Evolutionary conservation across 2,113 vertebrate species (phyloP).

Genomic region (Eupsittula cactorum): DNA sequence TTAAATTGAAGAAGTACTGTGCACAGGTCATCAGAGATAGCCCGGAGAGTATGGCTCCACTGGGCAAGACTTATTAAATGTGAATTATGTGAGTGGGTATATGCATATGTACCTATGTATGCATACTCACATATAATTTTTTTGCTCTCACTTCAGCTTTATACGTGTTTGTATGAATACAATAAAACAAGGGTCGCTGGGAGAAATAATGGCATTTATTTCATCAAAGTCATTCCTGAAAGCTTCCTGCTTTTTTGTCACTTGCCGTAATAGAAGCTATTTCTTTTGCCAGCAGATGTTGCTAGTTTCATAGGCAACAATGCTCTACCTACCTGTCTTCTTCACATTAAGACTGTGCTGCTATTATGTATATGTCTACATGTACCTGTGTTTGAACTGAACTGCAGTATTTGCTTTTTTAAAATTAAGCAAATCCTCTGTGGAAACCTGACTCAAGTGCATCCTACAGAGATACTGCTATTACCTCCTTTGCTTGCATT

Average conservation of each 20-base stretch:
- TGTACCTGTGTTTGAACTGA: neutral
- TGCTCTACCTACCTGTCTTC: neutral
- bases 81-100: neutral
- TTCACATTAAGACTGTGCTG: neutral
- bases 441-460: neutral
- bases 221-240: neutral
- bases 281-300: neutral
- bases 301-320: neutral
- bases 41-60: neutral
- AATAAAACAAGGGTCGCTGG: neutral
- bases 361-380: neutral
- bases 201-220: neutral
- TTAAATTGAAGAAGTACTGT: neutral
- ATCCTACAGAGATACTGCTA: neutral
- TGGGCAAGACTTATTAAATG: neutral
- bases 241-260: neutral
- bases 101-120: neutral
- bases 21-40: accelerated
- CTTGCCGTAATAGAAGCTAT: neutral
- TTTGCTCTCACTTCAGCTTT: neutral
- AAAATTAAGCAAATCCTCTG: neutral
- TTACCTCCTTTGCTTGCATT: neutral
- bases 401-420: neutral
- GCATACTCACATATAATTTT: neutral
- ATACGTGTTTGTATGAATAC: neutral